phyloP scores from a whole-genome alignment of 2,888 invertebrate genomes.

The Brachycybe producta region DNA sequence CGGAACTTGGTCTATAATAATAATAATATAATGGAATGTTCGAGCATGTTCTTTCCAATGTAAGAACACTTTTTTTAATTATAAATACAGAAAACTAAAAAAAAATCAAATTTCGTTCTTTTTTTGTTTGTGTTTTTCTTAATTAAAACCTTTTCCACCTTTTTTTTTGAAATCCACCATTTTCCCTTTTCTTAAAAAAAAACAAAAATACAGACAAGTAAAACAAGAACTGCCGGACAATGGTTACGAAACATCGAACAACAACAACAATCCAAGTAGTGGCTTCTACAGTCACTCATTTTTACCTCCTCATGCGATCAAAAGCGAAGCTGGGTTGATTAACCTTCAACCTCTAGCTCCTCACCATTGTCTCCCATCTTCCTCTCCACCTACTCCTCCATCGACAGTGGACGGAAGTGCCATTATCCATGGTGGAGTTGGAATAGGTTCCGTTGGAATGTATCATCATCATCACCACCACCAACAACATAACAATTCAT shows the following conservation, averaged over 20 bases:
- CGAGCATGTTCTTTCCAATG: slow-evolving; percentile 20
- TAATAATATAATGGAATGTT: slow-evolving; percentile 21
- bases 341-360: neutral
- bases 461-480: neutral
- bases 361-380: neutral
- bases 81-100: neutral
- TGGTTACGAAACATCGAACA: slow-evolving; percentile 61
- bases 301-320: slow-evolving; percentile 1
- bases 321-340: slow-evolving; percentile 9
- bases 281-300: slow-evolving; percentile 9
- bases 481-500: neutral
- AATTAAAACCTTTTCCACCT: neutral
- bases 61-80: slow-evolving; percentile 10
- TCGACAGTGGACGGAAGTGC: too few relatives aligned
- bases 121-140: too few relatives aligned
- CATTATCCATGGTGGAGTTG: neutral
- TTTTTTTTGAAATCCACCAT: neutral
- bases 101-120: too few relatives aligned
- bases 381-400: neutral
- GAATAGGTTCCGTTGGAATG: neutral
- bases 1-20: too few relatives aligned
- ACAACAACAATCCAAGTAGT: neutral
- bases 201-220: slow-evolving; percentile 26
- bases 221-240: slow-evolving; percentile 69
- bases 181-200: slow-evolving; percentile 24